phyloP scores from a whole-genome alignment of 1,140 invertebrate genomes.

The Piezodorus guildinii region DNA sequence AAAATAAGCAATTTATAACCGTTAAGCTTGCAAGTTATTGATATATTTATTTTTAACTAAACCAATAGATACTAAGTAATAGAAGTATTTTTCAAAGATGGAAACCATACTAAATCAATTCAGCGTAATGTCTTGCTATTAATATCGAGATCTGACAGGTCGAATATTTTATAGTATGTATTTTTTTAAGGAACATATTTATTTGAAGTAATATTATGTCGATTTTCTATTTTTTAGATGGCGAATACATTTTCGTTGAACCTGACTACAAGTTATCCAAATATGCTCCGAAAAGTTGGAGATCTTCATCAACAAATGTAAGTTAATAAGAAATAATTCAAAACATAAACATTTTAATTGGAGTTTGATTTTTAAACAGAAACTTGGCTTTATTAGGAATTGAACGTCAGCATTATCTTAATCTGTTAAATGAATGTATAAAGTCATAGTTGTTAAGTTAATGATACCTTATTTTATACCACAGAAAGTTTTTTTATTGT shows the following conservation, averaged over 20 bases:
- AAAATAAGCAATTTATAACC: no score
- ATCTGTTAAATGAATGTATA: no score
- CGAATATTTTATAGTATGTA: constrained; percentile 20
- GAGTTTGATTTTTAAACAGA: no score
- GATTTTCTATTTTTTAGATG: constrained; percentile 60
- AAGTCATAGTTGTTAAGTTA: no score
- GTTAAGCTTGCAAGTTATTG: background rate
- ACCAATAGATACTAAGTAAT: background rate
- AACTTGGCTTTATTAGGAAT: no score
- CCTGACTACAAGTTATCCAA: constrained; percentile 88
- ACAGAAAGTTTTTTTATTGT: no score
- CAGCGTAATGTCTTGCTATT: background rate
- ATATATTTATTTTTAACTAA: background rate
- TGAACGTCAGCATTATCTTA: no score
- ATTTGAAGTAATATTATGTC: constrained; percentile 15
- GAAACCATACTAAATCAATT: background rate
- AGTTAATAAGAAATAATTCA: constrained; percentile 34
- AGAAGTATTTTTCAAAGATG: background rate
- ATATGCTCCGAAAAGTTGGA: constrained; percentile 91
- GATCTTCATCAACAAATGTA: constrained; percentile 82
- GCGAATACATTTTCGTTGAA: constrained; percentile 89
- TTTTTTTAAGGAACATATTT: constrained; percentile 19
- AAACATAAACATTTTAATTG: no score
- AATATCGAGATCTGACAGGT: background rate
- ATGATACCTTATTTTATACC: no score